phyloP scores from a whole-genome alignment of 2,113 vertebrate genomes.

The Cnemophilus loriae region DNA sequence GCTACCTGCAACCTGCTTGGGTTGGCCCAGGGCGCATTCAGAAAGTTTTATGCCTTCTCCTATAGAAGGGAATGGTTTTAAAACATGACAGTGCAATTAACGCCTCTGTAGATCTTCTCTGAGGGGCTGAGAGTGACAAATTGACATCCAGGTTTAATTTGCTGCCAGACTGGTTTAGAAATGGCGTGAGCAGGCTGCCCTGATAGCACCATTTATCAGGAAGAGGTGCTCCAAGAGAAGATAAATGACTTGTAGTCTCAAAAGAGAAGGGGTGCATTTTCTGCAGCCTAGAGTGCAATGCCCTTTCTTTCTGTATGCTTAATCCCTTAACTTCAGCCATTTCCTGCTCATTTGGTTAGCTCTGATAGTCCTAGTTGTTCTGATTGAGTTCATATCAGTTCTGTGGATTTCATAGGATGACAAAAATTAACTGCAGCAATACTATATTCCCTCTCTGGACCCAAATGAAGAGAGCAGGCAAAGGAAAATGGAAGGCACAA shows the following conservation, averaged over 20 bases:
- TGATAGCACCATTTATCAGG: neutral
- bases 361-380: neutral
- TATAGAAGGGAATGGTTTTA: neutral
- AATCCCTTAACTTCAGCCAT: neutral
- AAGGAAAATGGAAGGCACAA: neutral
- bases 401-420: neutral
- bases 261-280: neutral
- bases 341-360: neutral
- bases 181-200: neutral
- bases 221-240: neutral
- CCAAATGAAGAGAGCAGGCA: neutral
- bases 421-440: neutral
- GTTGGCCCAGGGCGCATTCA: fast-evolving
- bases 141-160: neutral
- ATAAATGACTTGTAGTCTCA: neutral
- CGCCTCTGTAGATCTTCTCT: neutral
- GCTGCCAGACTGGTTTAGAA: neutral
- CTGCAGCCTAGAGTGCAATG: neutral
- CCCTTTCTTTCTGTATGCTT: neutral
- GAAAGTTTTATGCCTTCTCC: neutral
- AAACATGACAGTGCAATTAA: neutral
- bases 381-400: neutral
- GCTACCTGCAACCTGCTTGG: neutral
- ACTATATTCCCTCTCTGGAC: neutral
- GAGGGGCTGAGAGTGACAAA: neutral